Conservation (phyloP, 2,113 vertebrate species). For the Catagonus wagneri region DNA sequence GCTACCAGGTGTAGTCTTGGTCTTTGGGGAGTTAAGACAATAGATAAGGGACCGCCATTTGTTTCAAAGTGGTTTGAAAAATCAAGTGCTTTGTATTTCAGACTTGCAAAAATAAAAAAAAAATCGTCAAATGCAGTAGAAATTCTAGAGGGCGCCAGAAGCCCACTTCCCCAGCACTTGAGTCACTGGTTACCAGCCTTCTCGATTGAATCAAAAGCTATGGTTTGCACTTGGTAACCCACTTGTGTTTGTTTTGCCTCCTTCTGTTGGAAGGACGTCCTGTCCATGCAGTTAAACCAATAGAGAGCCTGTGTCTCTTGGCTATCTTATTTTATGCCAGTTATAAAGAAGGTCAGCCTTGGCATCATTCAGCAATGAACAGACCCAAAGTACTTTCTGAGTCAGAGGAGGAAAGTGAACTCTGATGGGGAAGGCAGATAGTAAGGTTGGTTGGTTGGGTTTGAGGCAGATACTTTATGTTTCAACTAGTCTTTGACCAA, state of each 20-base stretch:
- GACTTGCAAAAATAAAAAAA: background rate
- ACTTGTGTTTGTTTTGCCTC: background rate
- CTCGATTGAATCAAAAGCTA: background rate
- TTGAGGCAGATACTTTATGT: background rate
- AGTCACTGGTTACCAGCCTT: background rate
- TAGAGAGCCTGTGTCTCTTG: background rate
- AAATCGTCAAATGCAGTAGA: background rate
- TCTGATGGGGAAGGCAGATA: background rate
- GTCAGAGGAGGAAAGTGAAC: background rate
- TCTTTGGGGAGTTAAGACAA: background rate
- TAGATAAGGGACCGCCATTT: background rate
- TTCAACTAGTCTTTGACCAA: background rate
- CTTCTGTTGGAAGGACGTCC: background rate
- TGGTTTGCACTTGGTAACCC: background rate
- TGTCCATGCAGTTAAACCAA: background rate
- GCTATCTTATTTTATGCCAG: background rate
- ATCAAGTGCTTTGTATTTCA: background rate
- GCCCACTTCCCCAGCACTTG: background rate
- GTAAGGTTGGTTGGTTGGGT: background rate
- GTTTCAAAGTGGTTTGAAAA: slow-evolving; percentile 48
- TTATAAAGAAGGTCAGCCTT: background rate
- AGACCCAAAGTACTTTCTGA: background rate
- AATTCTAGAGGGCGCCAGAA: background rate
- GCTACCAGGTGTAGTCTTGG: background rate
- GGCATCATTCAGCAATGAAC: background rate